These are phyloP conservation scores for Malurus elegans DNA, from an alignment of 2,113 vertebrate species.

Conservation along the genomic window DNA sequence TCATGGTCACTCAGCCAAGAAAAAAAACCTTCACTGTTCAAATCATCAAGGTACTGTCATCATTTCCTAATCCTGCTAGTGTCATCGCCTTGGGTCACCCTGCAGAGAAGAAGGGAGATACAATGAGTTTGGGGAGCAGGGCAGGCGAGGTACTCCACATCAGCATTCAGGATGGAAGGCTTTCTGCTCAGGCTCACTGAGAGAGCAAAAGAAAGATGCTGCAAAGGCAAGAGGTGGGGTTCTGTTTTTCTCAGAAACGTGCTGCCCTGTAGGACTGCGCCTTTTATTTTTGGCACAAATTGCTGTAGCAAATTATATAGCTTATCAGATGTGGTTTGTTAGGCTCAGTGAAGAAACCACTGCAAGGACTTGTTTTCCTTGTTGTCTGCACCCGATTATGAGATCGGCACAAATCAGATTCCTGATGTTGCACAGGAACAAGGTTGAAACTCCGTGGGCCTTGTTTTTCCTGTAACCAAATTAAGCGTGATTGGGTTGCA, in stretches of 20 bases:
- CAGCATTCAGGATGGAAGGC: not conserved
- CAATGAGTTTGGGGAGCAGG: not conserved
- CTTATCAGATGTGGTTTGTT: constrained; percentile 81
- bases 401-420: constrained; percentile 69
- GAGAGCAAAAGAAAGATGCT: constrained; percentile 51
- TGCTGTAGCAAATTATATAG: constrained; percentile 79
- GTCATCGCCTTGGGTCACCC: not conserved
- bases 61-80: constrained; percentile 23
- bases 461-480: constrained; percentile 50
- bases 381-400: constrained; percentile 69
- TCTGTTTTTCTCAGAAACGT: constrained; percentile 77
- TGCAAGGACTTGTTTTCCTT: constrained; percentile 73
- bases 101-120: not conserved
- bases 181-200: constrained; percentile 9
- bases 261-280: constrained; percentile 71
- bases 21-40: constrained; percentile 47
- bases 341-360: constrained; percentile 72
- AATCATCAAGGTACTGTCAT: constrained; percentile 40
- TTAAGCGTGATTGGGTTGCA: constrained; percentile 40
- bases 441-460: constrained; percentile 44
- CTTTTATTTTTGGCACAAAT: constrained; percentile 82
- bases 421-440: constrained; percentile 57
- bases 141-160: not conserved
- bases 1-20: constrained; percentile 38
- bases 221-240: constrained; percentile 64